Evolutionary conservation across 2,113 vertebrate species (phyloP), one percentile per base, ranked within the genome.

Genomic region (Xyliphius kryptos): DNA sequence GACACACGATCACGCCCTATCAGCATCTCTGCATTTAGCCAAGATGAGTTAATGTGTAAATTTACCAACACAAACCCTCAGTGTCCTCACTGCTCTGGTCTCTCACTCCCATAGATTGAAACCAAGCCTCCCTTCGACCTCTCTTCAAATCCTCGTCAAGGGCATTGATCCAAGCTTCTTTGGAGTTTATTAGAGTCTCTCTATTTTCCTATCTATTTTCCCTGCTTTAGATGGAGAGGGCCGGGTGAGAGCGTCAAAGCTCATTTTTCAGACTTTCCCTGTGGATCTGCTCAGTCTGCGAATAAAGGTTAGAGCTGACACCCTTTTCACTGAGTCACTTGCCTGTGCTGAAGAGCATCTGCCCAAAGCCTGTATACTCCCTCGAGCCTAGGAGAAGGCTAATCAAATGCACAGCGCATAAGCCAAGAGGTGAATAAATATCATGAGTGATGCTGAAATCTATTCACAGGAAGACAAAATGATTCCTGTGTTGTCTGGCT

Each of bases 271-370:
- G 67, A 11, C 5, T 38, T 15, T 65, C 72, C 68, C 72, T 50
- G 37, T 47, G 56, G 68, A 70, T 52, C 14, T 13, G 57, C 55
- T 73, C 53, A 36, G 50, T 56, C 61, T 69, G 71, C 73, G 41
- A 68, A 65, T 67, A 77, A 82, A 80, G 76, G 76, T 82, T 80
- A 80, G 56, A 61, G 61, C 71, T 63, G 66, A 77, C 58, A 56
- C 68, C 21, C 68, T 69, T 71, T 59, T 77, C 73, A 75, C 66
- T 71, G 73, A 71, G 70, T 70, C 70, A 51, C 62, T 50, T n/a
- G 65, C 43, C 56, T 57, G 17, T 40, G 71, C 73, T 60, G 44
- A 53, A 14, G 54, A 53, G 44, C 60, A 60, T 66, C 63, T 22
- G 66, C 59, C 54, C 44, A n/a, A n/a, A n/a, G n/a, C n/a, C n/a